Percentiles rank a stretch among this genome's conserved stretches.
phyloP scores from a whole-genome alignment of 2,113 vertebrate species.

The Circaetus cinerascens region DNA sequence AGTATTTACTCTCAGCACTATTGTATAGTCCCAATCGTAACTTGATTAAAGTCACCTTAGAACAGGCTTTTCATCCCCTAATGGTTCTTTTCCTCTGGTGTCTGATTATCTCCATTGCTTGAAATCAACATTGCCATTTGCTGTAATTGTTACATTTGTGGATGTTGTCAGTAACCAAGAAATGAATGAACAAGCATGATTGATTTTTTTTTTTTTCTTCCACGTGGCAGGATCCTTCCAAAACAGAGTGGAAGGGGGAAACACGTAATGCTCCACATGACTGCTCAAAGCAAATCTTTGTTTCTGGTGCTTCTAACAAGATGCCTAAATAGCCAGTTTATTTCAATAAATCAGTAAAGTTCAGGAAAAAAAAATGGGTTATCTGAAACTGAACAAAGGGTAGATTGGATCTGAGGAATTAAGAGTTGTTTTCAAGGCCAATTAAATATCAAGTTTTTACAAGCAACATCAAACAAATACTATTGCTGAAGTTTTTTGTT shows the following conservation, averaged over 20 bases:
- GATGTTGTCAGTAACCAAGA: background rate
- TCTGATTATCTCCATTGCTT: background rate
- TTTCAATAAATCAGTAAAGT: background rate
- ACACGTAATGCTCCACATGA: background rate
- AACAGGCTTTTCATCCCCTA: background rate
- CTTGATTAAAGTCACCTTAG: background rate
- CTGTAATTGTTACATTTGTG: background rate
- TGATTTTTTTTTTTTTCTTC: background rate
- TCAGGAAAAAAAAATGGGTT: fast-evolving
- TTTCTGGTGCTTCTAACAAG: background rate
- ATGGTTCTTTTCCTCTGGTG: background rate
- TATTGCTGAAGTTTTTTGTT: background rate
- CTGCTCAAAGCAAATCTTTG: background rate
- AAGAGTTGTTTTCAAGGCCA: background rate
- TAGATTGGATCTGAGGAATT: background rate
- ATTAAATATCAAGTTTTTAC: background rate
- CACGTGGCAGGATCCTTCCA: background rate
- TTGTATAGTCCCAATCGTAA: background rate
- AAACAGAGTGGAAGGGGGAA: background rate
- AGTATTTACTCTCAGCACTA: background rate
- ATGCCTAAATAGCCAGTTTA: background rate
- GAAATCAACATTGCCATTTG: background rate
- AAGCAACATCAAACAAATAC: background rate
- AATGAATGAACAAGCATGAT: background rate
- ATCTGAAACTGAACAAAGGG: background rate